Evolutionary conservation across 2,797 vertebrate species (phyloP).

Genomic region (Pagetopsis macropterus): DNA sequence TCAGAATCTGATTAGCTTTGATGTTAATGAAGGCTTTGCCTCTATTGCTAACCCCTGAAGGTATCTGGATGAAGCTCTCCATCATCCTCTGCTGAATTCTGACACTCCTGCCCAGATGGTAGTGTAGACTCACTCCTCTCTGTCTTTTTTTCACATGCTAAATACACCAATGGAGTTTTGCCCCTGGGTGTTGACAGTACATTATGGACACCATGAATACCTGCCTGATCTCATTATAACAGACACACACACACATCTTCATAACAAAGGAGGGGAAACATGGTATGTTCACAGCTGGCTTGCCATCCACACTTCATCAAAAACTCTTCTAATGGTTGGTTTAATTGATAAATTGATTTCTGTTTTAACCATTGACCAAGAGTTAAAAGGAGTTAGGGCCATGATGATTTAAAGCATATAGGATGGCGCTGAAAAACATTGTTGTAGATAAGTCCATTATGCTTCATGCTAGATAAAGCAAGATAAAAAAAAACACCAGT

Average conservation of each 20-base stretch:
- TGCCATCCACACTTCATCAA: constrained; percentile 41
- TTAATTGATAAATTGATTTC: constrained; percentile 46
- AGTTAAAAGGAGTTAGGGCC: constrained; percentile 14
- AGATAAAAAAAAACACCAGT: too few species aligned
- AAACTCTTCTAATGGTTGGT: constrained; percentile 41
- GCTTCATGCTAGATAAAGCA: too few species aligned
- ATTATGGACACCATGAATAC: constrained; percentile 72
- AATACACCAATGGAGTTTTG: constrained; percentile 63
- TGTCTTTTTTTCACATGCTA: constrained; percentile 54
- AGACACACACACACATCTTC: constrained; percentile 40
- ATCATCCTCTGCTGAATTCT: constrained; percentile 72
- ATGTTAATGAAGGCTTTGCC: constrained; percentile 71
- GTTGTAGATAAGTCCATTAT: too few species aligned
- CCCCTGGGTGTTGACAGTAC: constrained; percentile 63
- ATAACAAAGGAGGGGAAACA: constrained; percentile 47
- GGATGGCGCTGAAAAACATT: too few species aligned
- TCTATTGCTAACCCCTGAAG: constrained; percentile 66
- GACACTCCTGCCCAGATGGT: constrained; percentile 77
- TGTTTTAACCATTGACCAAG: constrained; percentile 12
- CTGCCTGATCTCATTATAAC: constrained; percentile 70
- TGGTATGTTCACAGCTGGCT: constrained; percentile 63
- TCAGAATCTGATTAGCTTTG: constrained; percentile 72
- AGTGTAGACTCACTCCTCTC: constrained; percentile 58
- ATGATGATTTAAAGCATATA: background rate
- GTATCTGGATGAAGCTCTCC: constrained; percentile 66